Conservation (phyloP, 2,797 vertebrate genomes). For the Manis pentadactyla region DNA sequence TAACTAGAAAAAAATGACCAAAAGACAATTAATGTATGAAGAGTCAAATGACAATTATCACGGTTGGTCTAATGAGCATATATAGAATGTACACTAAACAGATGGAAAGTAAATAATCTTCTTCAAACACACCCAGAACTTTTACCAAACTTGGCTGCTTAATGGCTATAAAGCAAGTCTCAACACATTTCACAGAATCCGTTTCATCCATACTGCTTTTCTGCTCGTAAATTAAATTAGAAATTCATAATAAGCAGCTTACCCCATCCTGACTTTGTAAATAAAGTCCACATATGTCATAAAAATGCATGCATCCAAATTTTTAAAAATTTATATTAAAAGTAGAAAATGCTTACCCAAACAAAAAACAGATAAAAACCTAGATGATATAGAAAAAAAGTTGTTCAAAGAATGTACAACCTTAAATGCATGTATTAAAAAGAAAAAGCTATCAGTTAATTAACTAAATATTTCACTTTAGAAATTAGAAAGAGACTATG, state of each 20-base stretch:
- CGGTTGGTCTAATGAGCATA: background rate
- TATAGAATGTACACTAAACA: background rate
- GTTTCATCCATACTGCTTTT: background rate
- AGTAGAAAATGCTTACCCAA: background rate
- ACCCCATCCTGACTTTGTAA: background rate
- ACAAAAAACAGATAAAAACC: background rate
- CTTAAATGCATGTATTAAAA: background rate
- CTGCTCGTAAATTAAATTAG: background rate
- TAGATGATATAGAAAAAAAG: background rate
- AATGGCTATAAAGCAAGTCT: background rate
- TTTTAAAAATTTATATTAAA: background rate
- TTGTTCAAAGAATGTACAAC: background rate
- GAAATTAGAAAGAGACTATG: background rate
- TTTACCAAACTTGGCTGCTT: background rate
- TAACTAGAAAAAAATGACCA: background rate
- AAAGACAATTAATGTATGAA: background rate
- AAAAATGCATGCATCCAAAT: background rate
- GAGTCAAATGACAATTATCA: background rate
- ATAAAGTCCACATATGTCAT: background rate
- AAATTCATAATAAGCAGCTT: background rate
- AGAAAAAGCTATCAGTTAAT: background rate
- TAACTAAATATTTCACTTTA: background rate
- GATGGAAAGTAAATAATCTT: background rate
- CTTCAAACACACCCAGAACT: background rate
- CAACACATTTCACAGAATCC: background rate